Conservation (phyloP, 23 tunicate genomes). For the Styela plicata region DNA sequence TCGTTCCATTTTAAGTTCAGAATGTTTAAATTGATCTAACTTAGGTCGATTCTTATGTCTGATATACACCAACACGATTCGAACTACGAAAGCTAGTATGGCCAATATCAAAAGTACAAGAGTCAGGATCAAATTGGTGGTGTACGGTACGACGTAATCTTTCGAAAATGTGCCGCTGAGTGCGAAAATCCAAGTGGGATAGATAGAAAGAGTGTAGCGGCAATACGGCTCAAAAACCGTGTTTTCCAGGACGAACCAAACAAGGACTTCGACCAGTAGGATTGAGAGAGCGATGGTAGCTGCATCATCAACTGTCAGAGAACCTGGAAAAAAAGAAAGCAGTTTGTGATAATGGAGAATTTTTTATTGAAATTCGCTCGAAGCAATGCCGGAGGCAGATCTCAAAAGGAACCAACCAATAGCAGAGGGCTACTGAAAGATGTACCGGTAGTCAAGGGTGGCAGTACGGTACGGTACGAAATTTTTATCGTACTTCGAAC, state of each 20-base stretch:
- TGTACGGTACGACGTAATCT: not conserved
- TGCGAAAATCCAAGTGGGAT: conserved; percentile 54
- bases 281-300: conserved; percentile 38
- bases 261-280: conserved; percentile 38
- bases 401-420: not conserved
- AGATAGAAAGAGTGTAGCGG: conserved; percentile 69
- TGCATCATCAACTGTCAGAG: conserved; percentile 33
- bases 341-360: not conserved
- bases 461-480: too few species aligned
- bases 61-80: conserved; percentile 1
- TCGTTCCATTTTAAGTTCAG: too few species aligned
- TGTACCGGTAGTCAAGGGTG: too few species aligned
- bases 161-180: conserved; percentile 47
- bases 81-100: not conserved
- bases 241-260: conserved; percentile 64
- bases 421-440: not conserved
- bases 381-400: not conserved
- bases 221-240: conserved; percentile 56
- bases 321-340: conserved; percentile 26
- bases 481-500: too few species aligned
- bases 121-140: not conserved
- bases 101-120: not conserved
- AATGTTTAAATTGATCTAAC: too few species aligned
- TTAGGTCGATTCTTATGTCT: conserved; percentile 1
- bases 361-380: not conserved